These are phyloP conservation scores for Lasioglossum malachurum DNA, from an alignment of 2,888 invertebrate genomes.

Conservation along the genomic window DNA sequence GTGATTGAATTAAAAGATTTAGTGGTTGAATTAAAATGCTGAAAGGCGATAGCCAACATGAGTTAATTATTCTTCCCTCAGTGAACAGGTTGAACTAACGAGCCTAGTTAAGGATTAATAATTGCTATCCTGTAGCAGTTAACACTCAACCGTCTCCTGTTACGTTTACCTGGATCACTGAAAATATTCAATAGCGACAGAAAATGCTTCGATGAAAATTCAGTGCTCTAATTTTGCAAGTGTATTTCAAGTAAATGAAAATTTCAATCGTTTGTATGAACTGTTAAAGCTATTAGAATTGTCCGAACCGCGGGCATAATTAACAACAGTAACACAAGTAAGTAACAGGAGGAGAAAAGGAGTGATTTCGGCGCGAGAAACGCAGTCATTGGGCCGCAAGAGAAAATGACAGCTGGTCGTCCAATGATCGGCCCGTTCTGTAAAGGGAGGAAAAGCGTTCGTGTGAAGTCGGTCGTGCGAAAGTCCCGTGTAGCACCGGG, in stretches of 20 bases:
- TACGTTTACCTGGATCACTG: not conserved
- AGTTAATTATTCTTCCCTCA: not conserved
- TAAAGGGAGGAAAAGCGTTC: constrained; percentile 28
- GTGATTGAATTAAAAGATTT: not conserved
- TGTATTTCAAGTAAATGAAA: too few species aligned
- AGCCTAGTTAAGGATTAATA: not conserved
- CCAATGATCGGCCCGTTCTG: not conserved
- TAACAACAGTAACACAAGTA: too few species aligned
- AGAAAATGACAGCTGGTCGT: not conserved
- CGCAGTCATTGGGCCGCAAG: not conserved
- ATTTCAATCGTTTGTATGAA: too few species aligned
- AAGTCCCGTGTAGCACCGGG: constrained; percentile 69
- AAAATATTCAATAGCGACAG: not conserved
- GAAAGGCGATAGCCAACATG: not conserved
- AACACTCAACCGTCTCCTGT: not conserved
- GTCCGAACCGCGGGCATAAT: not conserved
- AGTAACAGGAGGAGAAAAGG: not conserved
- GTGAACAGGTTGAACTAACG: not conserved
- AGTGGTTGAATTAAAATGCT: not conserved
- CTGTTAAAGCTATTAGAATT: too few species aligned
- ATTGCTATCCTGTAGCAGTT: not conserved
- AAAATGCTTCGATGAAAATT: too few species aligned
- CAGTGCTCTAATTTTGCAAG: not conserved
- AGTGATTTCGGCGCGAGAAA: not conserved
- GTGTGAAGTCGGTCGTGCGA: constrained; percentile 54